Base-by-base conservation (phyloP, 1,140 invertebrate species). In the Tetramorium alpestre region DNA sequence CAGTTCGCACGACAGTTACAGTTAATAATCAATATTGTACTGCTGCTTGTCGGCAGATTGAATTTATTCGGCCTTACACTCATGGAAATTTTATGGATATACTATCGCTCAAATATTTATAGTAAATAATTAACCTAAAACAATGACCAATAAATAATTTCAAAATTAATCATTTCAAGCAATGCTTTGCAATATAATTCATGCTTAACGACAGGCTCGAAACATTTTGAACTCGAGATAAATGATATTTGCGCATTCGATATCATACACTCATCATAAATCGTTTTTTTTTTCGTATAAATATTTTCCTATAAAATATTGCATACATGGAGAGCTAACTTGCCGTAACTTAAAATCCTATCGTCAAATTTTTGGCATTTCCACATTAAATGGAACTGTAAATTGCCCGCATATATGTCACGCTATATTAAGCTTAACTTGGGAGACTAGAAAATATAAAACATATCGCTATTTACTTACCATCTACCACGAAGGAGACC, bases 391-490 rank as follows among this genome's bases (percentile, higher is more conserved):
- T 60, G 22, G 33, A 82, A 82, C 41, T 82, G 49, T 38, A 73
- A 82, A 54, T 67, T n/a, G n/a, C 16, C 11, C 25, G 47, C 13
- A 13, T 60, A 72, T 33, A 72, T 11, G 18, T 25, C 18, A 38
- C 18, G 64, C 51, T 73, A 60, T 38, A 69, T 33, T 80, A 41
- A 82, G 25, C 54, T 60, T 58, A 47, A 70, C 38, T 47, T 16
- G 8, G 0, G 18, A 51, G 11, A 70, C n/a, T 6, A 18, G 47
- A 33, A 67, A 49, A 70, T 41, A 44, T n/a, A 18, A 25, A 82
- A 82, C 72, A 82, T 60, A 73, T 73, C 25, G 38, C 10, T 82
- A 72, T 82, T 58, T 82, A 38, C 25, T 72, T 73, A 73, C 51
- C 51, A 72, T 72, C 38, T 28, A 18, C 10, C 7, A 25, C 38